Base-by-base conservation (phyloP, 2,797 vertebrate genomes). In the Sebastes hopkinsi region DNA sequence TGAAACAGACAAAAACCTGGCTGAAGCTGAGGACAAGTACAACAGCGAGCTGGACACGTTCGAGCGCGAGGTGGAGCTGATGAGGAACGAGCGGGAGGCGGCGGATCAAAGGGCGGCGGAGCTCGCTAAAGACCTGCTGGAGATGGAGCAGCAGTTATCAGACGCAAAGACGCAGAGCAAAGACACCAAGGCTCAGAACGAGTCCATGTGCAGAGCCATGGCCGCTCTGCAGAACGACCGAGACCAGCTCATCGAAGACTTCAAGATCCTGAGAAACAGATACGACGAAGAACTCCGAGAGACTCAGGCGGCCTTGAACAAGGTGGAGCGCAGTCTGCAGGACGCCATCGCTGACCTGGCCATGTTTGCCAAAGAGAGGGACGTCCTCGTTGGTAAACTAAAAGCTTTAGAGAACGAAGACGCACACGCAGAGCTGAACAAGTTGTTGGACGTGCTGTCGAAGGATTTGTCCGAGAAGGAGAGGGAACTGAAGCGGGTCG, bases 191-290 rank as follows among this genome's bases (percentile, higher is more conserved):
- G 90, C 94, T 75, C 96, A 97, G 27, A 96, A 96, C 0, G 95
- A 97, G 73, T 96, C 97, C 12, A 95, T 98, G 66, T 92, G 96
- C 61, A 96, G 95, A 89, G 96, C 97, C 4, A 97, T 98, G 96
- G 96, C 91, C 1, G 96, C 97, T 8, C 82, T 97, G 84, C 97
- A 98, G 87, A 91, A 95, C 2, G 96, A 98, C 76, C 91, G 97
- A 22, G 97, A 98, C 60, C 95, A 93, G 72, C 95, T 96, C 69
- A 96, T 97, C 5, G 95, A 97, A 6, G 95, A 97, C 68, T 96
- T 97, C 6, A 97, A 95, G 91, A 46, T 91, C 38, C 92, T 97
- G 69, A 94, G 95, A 23, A 94, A 80, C 91, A 85, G 91, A 25
- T 97, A 96, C 3, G 91, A 94, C 1, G 87, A 93, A 1, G 96